Evolutionary conservation across 2,113 vertebrate species (phyloP), one percentile per base, ranked within the genome.

Genomic region (Hippocampus zosterae): DNA sequence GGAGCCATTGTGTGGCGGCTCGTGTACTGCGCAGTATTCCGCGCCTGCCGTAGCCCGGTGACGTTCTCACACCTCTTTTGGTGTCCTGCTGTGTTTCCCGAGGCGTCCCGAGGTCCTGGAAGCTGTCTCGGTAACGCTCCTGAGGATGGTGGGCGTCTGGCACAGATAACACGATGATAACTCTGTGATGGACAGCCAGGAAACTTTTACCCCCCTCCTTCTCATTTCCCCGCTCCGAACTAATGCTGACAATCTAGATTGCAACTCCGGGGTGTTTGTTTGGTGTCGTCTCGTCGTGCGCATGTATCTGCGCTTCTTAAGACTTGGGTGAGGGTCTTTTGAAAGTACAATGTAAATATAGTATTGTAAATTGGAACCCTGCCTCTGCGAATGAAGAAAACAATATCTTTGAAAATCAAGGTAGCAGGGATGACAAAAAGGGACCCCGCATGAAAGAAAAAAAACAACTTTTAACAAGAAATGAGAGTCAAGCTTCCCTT

Each of bases 91-190:
- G 86, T 87, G 89, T 83, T 88, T 88, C 86, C 90, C 86, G 85
- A 70, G 44, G 87, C 85, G 75, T 87, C 79, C 85, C 79, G 69
- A 86, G 85, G 86, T 85, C 85, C 87, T 89, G 89, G 88, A 87
- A 81, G 86, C 85, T 78, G 86, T 90, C 87, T 88, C 77, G 57
- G 84, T 85, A 85, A 85, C 84, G 73, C 81, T 80, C 80, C 75
- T 79, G 81, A 86, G 80, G 88, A 86, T 88, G 77, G 88, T 89
- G 87, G 88, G 87, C 88, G 89, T 90, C 89, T 90, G 89, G 88
- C 87, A 88, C 80, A 80, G 88, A 90, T 86, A 89, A 84, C 63
- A 81, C 87, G 83, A 81, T 87, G 88, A 91, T 90, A 90, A 81
- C 76, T 72, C 66, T 46, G 79, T 90, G 86, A 91, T 83, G 88